Conservation (phyloP, 2,888 invertebrate species). For the Furcula furcula region DNA sequence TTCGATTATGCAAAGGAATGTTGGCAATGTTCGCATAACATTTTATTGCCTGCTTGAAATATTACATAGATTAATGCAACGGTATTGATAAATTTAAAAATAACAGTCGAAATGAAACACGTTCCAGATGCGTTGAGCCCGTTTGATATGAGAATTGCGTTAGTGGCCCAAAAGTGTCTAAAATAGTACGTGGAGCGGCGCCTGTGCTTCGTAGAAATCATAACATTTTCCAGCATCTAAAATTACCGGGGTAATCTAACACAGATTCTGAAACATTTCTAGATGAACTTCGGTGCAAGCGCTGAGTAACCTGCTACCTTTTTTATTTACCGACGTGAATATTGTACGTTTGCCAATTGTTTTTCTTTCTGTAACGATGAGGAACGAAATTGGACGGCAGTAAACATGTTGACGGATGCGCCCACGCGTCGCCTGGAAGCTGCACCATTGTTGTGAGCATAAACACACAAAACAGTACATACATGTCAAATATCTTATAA, state of each 20-base stretch:
- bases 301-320: slow-evolving; percentile 5
- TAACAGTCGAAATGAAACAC: slow-evolving; percentile 21
- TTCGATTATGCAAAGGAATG: slow-evolving; percentile 3
- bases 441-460: background rate
- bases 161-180: slow-evolving; percentile 31
- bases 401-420: slow-evolving; percentile 36
- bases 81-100: slow-evolving; percentile 14
- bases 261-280: slow-evolving; percentile 36
- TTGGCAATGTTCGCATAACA: slow-evolving; percentile 8
- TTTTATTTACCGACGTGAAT: slow-evolving; percentile 40
- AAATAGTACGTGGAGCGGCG: slow-evolving; percentile 43
- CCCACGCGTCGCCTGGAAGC: slow-evolving; percentile 9
- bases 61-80: slow-evolving; percentile 5
- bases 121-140: slow-evolving; percentile 28
- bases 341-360: slow-evolving; percentile 58
- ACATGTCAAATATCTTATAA: background rate
- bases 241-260: slow-evolving; percentile 48
- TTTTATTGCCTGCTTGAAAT: too few relatives aligned
- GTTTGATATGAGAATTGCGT: slow-evolving; percentile 15
- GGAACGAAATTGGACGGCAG: slow-evolving; percentile 26
- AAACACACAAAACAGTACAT: too few relatives aligned
- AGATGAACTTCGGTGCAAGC: slow-evolving; percentile 13
- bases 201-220: slow-evolving; percentile 44
- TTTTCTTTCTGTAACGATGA: slow-evolving; percentile 30
- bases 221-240: slow-evolving; percentile 49